phyloP scores from a whole-genome alignment of 2,113 vertebrate genomes.

The Pteropus alecto region DNA sequence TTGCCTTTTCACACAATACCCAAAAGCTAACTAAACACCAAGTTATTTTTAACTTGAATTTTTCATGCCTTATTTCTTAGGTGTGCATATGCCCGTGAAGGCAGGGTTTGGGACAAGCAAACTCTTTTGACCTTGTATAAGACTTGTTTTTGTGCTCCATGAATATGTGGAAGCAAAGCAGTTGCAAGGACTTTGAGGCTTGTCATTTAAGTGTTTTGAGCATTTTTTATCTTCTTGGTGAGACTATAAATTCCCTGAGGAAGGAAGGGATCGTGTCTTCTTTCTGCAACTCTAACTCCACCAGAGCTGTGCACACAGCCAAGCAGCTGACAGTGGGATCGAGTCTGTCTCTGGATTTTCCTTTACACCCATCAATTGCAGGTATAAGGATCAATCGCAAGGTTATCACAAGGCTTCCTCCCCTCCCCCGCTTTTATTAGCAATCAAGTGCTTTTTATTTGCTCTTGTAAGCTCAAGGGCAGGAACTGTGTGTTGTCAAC shows the following conservation, averaged over 20 bases:
- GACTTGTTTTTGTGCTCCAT: neutral
- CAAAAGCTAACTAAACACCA: slow-evolving; percentile 15
- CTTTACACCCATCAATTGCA: neutral
- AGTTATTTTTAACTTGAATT: slow-evolving; percentile 51
- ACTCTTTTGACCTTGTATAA: neutral
- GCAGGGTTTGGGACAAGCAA: neutral
- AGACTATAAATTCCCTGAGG: neutral
- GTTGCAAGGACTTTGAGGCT: neutral
- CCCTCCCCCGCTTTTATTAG: neutral
- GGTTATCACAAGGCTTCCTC: neutral
- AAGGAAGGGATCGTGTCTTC: neutral
- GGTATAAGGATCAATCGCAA: neutral
- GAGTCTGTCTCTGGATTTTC: neutral
- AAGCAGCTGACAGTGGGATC: neutral
- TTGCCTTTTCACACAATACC: slow-evolving; percentile 12
- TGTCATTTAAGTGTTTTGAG: neutral
- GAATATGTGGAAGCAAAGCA: neutral
- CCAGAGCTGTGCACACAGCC: neutral
- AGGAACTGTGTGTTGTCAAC: neutral
- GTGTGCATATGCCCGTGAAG: neutral
- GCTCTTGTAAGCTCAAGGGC: neutral
- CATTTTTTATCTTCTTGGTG: neutral
- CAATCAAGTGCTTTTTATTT: neutral
- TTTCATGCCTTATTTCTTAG: slow-evolving; percentile 14
- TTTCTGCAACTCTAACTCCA: neutral